phyloP scores from a whole-genome alignment of 2,888 invertebrate species.

The Folsomia candida region DNA sequence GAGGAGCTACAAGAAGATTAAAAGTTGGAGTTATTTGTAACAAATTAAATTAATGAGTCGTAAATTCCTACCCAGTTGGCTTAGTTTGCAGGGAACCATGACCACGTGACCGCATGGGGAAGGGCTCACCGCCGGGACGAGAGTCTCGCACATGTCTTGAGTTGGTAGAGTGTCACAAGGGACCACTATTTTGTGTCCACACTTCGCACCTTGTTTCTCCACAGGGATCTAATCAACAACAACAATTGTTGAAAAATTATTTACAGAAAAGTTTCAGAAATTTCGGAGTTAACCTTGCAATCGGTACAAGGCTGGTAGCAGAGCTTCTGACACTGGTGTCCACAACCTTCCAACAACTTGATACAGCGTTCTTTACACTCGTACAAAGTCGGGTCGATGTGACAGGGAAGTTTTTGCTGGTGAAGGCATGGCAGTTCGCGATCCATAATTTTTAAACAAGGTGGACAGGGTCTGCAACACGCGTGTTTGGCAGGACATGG shows the following conservation, averaged over 20 bases:
- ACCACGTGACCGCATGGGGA: constrained; percentile 25
- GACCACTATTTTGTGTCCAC: neutral
- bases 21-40: neutral
- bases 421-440: constrained; percentile 50
- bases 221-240: too few species aligned
- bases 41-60: too few species aligned
- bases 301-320: constrained; percentile 24
- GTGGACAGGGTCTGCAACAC: constrained; percentile 32
- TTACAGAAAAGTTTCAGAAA: too few species aligned
- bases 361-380: too few species aligned
- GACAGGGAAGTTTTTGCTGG: constrained; percentile 35
- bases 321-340: constrained; percentile 16
- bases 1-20: constrained; percentile 46
- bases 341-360: constrained; percentile 19
- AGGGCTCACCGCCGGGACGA: neutral
- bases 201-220: neutral
- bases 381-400: neutral
- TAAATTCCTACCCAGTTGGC: constrained; percentile 17
- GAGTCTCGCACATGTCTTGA: neutral
- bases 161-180: neutral
- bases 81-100: constrained; percentile 34
- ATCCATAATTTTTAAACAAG: constrained; percentile 40
- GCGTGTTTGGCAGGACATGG: constrained; percentile 28
- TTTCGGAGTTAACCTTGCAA: constrained; percentile 22
- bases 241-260: too few species aligned